These are phyloP conservation scores for Toxotes jaculatrix DNA, from an alignment of 2,113 vertebrate species.

Conservation along the genomic window DNA sequence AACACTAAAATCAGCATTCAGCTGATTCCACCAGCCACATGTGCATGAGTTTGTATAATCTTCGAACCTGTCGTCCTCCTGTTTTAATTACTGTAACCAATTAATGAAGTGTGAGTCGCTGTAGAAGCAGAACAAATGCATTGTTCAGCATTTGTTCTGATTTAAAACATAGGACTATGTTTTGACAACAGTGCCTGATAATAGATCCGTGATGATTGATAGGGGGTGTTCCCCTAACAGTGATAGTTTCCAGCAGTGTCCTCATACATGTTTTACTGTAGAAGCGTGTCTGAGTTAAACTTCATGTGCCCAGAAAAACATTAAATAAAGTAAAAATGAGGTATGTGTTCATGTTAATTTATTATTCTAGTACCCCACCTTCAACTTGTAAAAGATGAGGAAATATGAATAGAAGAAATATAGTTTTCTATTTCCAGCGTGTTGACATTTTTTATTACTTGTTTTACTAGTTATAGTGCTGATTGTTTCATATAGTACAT, in stretches of 20 bases:
- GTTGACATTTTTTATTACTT: constrained; percentile 25
- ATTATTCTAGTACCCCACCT: constrained; percentile 34
- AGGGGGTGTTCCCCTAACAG: constrained; percentile 1
- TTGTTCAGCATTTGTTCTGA: not conserved
- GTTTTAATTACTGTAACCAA: constrained; percentile 31
- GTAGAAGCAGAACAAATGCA: constrained; percentile 22
- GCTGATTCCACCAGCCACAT: constrained; percentile 42
- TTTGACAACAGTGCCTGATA: constrained; percentile 30
- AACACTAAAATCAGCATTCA: constrained; percentile 36
- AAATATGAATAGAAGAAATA: constrained; percentile 40
- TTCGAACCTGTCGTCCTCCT: constrained; percentile 3
- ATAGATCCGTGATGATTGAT: constrained; percentile 29
- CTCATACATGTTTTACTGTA: constrained; percentile 12
- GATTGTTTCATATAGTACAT: constrained; percentile 62
- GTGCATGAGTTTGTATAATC: constrained; percentile 52
- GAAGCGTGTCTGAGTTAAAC: constrained; percentile 9
- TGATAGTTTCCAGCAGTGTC: constrained; percentile 8
- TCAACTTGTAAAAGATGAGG: constrained; percentile 28
- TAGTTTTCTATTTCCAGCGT: constrained; percentile 39
- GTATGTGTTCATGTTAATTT: constrained; percentile 45
- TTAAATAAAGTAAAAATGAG: constrained; percentile 53
- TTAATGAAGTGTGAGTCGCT: constrained; percentile 5
- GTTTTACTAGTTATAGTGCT: constrained; percentile 55
- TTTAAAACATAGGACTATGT: not conserved
- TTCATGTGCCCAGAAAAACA: constrained; percentile 20